phyloP scores from a whole-genome alignment of 1,140 invertebrate genomes.

The Ruditapes philippinarum region DNA sequence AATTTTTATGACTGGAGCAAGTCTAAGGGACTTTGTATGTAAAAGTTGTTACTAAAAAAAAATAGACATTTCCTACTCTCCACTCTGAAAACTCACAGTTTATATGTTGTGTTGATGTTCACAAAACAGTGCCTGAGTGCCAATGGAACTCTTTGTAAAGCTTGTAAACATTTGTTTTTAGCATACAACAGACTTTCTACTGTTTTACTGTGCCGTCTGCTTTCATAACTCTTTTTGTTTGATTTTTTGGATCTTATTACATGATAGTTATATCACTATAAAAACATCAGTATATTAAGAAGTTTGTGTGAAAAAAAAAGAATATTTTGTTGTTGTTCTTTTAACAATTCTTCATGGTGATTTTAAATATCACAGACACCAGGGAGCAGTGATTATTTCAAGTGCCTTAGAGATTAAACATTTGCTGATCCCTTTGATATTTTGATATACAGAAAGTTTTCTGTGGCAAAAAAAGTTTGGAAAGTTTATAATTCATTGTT shows the following conservation, averaged over 20 bases:
- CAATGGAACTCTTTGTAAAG: conserved; percentile 28
- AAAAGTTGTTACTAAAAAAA: conserved; percentile 14
- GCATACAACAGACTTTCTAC: conserved; percentile 18
- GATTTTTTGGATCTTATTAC: conserved; percentile 28
- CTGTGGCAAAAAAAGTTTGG: neutral
- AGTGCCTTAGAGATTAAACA: neutral
- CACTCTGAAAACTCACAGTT: neutral
- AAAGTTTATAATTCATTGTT: neutral
- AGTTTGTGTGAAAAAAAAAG: neutral
- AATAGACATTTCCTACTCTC: neutral
- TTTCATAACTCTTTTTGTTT: neutral
- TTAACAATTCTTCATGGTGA: neutral
- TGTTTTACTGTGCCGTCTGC: conserved; percentile 18
- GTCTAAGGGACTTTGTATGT: neutral
- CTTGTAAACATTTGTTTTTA: conserved; percentile 12
- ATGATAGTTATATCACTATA: neutral
- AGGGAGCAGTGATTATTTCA: conserved; percentile 22
- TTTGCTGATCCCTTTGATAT: neutral
- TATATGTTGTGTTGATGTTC: conserved; percentile 20
- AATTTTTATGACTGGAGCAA: neutral
- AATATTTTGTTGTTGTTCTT: neutral
- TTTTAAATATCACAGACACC: neutral
- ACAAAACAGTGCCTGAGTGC: conserved; percentile 2
- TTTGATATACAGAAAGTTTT: neutral
- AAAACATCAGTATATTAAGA: neutral